These are phyloP conservation scores for Pogoniulus pusillus DNA, from an alignment of 2,797 vertebrate genomes.

Conservation along the genomic window DNA sequence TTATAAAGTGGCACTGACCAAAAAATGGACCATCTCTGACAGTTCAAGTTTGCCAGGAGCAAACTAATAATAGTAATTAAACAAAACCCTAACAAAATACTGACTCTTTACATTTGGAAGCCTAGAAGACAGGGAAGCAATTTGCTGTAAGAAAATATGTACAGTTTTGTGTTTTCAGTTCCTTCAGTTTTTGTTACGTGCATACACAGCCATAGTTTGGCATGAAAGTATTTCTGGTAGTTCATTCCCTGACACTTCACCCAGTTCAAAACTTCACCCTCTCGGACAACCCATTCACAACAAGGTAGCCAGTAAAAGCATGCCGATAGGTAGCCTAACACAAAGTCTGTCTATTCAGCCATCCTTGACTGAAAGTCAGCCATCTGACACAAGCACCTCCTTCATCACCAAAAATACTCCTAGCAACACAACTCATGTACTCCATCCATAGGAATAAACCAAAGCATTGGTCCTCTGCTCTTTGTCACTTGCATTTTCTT, in stretches of 20 bases:
- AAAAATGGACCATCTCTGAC: background rate
- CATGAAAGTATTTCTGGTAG: background rate
- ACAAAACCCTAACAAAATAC: background rate
- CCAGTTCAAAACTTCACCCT: background rate
- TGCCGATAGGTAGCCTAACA: background rate
- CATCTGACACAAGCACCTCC: background rate
- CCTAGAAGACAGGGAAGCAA: background rate
- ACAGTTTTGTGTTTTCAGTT: background rate
- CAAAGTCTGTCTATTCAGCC: background rate
- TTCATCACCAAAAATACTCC: background rate
- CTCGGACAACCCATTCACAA: background rate
- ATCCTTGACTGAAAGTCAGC: background rate
- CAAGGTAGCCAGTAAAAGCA: background rate
- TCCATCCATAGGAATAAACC: background rate
- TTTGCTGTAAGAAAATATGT: background rate
- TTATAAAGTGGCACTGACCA: background rate
- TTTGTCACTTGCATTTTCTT: background rate
- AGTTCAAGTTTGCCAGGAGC: background rate
- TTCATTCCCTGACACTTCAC: background rate
- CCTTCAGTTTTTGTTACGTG: background rate
- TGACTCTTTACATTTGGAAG: background rate
- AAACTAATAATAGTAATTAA: background rate
- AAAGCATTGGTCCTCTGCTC: background rate
- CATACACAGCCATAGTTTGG: background rate
- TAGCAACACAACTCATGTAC: background rate